Base-by-base conservation (phyloP, 2,113 vertebrate genomes). In the Toxotes chatareus region DNA sequence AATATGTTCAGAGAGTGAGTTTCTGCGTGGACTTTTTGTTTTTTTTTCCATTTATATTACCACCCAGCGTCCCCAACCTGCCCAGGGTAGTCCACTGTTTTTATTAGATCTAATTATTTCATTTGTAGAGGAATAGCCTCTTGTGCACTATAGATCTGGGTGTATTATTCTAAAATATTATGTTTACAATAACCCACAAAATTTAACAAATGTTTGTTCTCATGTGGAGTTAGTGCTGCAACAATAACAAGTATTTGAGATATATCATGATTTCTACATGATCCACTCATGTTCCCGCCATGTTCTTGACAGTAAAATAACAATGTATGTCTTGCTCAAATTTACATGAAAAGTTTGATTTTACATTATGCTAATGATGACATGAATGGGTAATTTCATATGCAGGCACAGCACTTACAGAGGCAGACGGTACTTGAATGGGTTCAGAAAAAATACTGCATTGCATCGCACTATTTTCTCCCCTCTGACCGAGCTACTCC, bases 1-100 rank as follows among this genome's bases (percentile, higher is more conserved):
- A 72, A 82, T 89, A 68, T 72, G 32, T 68, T 75, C 23, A 23
- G n/a, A 72, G 38, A 80, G 32, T 17, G 47, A 47, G 47, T 70
- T 65, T 40, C 32, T 80, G 59, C 68, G 32, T 59, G n/a, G 38
- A 73, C 36, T 49, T 82, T 57, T 83, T 51, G 51, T 36, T 56
- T 71, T 73, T 59, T 63, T 40, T 64, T 71, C 59, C 1, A 38
- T 31, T 88, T 38, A 34, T 74, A 73, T 72, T 69, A 55, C 60
- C 59, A 44, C 63, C 53, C 49, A 67, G 60, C 78, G 7, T 68
- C 59, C 12, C 53, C 13, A 56, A 42, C 32, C 32, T 46, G 56
- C 73, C 70, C 10, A 27, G 66, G 67, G 64, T 70, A 8, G 56
- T 56, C 3, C 21, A n/a, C 73, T 70, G 32, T 69, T 56, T 81